Base-by-base conservation (phyloP, 2,888 invertebrate species). In the Leptinotarsa peninsularis region DNA sequence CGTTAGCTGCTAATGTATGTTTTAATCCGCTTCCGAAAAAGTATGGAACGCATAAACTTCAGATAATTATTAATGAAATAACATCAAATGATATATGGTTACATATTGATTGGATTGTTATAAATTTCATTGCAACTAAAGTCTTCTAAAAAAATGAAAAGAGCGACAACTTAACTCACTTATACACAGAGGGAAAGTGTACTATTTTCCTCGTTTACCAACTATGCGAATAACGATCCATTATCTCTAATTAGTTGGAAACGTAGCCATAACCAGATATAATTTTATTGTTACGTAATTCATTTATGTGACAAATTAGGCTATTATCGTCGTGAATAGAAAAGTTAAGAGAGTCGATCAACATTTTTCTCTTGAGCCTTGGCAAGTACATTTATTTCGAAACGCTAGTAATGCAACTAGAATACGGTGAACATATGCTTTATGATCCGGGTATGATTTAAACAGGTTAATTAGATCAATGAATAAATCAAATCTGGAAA, bases 231-330 rank as follows among this genome's bases (percentile, higher is more conserved):
- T 58, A 58, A 58, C n/a, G 21, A 21, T 17, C 43, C 43, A 63
- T 63, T 63, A 63, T 63, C 33, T 63, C 43, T 33, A 17, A 63
- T 63, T 63, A 63, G 63, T 33, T n/a, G n/a, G 14, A 43, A 43
- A 43, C 43, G 10, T 43, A 58, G 14, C 58, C 49, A 58, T 43
- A 58, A 7, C 58, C 58, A 58, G 27, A 54, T 60, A 49, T 49
- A 56, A 70, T 58, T 43, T 70, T 56, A 58, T 58, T 70, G 58
- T 70, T 70, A 49, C 49, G 49, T 58, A 70, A 70, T 70, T 15
- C 14, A 56, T 70, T 70, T 58, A 70, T 58, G 43, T 49, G 70
- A 58, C 70, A 70, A 70, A 70, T 49, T 70, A 49, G 70, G 58
- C 23, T n/a, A 33, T 69, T 49, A 70, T 27, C 17, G 3, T 33